phyloP scores from a whole-genome alignment of 92 coral and sea anemone species.

The Micromussa lordhowensis region DNA sequence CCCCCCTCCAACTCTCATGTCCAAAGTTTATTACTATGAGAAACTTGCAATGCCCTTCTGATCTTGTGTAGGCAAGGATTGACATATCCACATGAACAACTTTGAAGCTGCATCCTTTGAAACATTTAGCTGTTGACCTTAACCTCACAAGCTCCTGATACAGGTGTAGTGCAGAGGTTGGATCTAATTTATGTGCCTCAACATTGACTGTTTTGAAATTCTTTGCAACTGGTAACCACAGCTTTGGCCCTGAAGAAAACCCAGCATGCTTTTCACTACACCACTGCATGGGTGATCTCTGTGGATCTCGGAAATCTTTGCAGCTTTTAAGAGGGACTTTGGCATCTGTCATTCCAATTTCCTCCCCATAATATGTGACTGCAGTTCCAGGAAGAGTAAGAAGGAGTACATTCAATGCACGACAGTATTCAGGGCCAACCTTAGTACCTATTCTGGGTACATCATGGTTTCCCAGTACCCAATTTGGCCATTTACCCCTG shows the following conservation, averaged over 20 bases:
- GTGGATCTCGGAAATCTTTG: slow-evolving; percentile 76
- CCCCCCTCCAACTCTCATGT: slow-evolving; percentile 45
- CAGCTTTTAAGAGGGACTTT: slow-evolving; percentile 33
- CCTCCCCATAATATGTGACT: slow-evolving; percentile 94
- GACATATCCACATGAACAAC: slow-evolving; percentile 64
- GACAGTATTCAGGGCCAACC: slow-evolving; percentile 63
- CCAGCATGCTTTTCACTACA: slow-evolving; percentile 57
- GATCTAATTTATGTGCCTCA: slow-evolving; percentile 51
- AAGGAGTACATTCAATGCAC: slow-evolving; percentile 78
- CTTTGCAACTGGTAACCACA: slow-evolving; percentile 76
- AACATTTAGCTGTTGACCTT: slow-evolving; percentile 54
- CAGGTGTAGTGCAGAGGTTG: slow-evolving; percentile 68
- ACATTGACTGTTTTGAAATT: slow-evolving; percentile 60
- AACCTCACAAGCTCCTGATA: slow-evolving; percentile 66
- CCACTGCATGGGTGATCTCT: slow-evolving; percentile 87
- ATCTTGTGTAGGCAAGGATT: slow-evolving; percentile 78
- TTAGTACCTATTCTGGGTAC: slow-evolving; percentile 80
- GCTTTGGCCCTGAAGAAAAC: slow-evolving; percentile 46
- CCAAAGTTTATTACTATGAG: slow-evolving; percentile 86
- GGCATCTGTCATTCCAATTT: slow-evolving; percentile 86
- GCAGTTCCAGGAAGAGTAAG: slow-evolving; percentile 93
- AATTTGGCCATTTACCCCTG: slow-evolving; percentile 87
- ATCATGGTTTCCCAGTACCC: slow-evolving; percentile 90
- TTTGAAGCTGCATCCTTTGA: slow-evolving; percentile 68
- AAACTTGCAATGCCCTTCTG: slow-evolving; percentile 30